These are phyloP conservation scores for Tenthredo livida DNA, from an alignment of 2,888 invertebrate genomes.

Conservation along the genomic window DNA sequence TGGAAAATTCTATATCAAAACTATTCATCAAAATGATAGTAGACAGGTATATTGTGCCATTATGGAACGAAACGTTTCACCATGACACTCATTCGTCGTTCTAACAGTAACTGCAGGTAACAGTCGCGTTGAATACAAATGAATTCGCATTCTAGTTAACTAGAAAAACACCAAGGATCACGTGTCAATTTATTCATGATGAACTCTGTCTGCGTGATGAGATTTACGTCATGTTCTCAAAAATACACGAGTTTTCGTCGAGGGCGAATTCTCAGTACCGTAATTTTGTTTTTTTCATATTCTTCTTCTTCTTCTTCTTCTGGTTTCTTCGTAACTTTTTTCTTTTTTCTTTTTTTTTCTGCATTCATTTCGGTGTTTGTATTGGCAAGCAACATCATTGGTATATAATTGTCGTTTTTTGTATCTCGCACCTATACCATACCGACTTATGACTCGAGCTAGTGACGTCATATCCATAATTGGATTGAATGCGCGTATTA, in stretches of 20 bases:
- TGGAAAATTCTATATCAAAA: background rate
- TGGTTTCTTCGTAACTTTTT: background rate
- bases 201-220: background rate
- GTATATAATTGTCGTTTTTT: background rate
- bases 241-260: background rate
- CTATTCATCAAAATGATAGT: constrained; percentile 1
- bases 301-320: background rate
- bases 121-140: constrained; percentile 42
- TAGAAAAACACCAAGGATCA: constrained; percentile 13
- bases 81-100: constrained; percentile 44
- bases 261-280: background rate
- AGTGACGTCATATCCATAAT: constrained; percentile 13
- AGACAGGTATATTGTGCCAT: background rate
- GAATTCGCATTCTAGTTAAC: constrained; percentile 21
- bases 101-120: constrained; percentile 14
- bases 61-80: constrained; percentile 40
- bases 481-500: constrained; percentile 27
- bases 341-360: background rate
- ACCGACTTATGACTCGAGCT: background rate
- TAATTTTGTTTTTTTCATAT: background rate
- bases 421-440: background rate
- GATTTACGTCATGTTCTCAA: background rate
- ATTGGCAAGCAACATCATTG: background rate
- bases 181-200: background rate
- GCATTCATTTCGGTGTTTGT: background rate